Conservation (phyloP, 2,113 vertebrate genomes). For the Corythaixoides concolor region DNA sequence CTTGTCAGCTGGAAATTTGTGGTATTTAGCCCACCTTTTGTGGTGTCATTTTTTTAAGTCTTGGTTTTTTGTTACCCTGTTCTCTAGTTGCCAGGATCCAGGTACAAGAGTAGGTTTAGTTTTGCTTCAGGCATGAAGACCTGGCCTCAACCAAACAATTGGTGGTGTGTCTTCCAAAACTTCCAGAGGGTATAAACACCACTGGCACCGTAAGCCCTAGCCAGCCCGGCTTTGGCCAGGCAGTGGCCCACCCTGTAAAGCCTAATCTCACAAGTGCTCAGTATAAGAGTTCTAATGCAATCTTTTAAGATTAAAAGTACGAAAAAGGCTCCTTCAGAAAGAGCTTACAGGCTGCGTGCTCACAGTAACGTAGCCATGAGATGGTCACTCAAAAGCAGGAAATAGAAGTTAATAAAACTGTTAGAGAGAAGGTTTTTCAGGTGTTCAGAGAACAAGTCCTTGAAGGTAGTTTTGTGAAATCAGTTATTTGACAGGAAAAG, state of each 20-base stretch:
- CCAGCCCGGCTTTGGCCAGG: not conserved
- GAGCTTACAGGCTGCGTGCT: not conserved
- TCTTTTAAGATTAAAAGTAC: not conserved
- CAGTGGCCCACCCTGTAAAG: not conserved
- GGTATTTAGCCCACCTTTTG: not conserved
- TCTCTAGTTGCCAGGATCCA: not conserved
- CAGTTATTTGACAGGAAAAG: not conserved
- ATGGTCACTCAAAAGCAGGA: not conserved
- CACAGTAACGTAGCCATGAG: not conserved
- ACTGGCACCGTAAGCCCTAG: not conserved
- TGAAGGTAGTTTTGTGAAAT: not conserved
- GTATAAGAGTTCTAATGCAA: not conserved
- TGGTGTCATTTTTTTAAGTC: not conserved
- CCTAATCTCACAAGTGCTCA: not conserved
- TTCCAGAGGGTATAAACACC: not conserved
- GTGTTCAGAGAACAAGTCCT: not conserved
- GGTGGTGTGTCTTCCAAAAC: not conserved
- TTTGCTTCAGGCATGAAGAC: not conserved
- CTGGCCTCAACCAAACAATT: not conserved
- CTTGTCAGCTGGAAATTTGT: not conserved
- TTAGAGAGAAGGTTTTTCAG: not conserved
- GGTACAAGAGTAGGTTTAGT: not conserved
- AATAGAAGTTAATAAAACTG: not conserved
- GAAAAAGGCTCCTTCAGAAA: not conserved
- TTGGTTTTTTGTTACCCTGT: not conserved